Evolutionary conservation across 1,140 invertebrate genomes (phyloP).

Genomic region (Eufriesea mexicana): DNA sequence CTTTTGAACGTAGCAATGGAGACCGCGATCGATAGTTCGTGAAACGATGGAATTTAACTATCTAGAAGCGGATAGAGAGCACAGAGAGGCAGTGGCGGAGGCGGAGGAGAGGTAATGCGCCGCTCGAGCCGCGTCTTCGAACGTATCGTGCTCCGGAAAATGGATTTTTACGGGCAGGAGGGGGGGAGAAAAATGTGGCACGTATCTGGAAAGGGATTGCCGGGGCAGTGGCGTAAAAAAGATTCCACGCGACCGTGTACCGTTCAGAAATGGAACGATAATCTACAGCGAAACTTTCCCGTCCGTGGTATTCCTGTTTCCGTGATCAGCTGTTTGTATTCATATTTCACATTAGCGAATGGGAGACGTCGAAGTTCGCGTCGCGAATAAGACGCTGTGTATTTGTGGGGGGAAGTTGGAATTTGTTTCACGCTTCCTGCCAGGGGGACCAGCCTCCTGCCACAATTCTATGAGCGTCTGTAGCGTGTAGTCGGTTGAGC

Average conservation of each 20-base stretch:
- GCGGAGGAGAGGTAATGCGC: constrained; percentile 2
- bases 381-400: background rate
- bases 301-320: background rate
- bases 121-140: constrained; percentile 17
- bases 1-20: constrained; percentile 31
- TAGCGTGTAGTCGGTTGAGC: no score
- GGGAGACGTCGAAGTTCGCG: background rate
- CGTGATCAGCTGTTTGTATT: background rate
- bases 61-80: constrained; percentile 18
- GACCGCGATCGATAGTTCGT: constrained; percentile 44
- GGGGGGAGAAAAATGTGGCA: constrained; percentile 27
- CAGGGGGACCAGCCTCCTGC: no score
- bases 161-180: constrained; percentile 13
- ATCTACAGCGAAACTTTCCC: constrained; percentile 20
- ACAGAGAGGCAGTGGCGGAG: no score
- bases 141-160: constrained; percentile 26
- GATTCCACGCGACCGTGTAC: background rate
- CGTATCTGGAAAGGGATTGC: constrained; percentile 19
- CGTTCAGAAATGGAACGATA: constrained; percentile 29
- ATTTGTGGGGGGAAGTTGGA: background rate
- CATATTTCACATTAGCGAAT: background rate
- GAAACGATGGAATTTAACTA: constrained; percentile 51
- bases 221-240: constrained; percentile 13
- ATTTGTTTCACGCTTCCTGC: no score
- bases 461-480: no score